Evolutionary conservation across 1,140 invertebrate genomes (phyloP).

Genomic region (Drosophila funebris): DNA sequence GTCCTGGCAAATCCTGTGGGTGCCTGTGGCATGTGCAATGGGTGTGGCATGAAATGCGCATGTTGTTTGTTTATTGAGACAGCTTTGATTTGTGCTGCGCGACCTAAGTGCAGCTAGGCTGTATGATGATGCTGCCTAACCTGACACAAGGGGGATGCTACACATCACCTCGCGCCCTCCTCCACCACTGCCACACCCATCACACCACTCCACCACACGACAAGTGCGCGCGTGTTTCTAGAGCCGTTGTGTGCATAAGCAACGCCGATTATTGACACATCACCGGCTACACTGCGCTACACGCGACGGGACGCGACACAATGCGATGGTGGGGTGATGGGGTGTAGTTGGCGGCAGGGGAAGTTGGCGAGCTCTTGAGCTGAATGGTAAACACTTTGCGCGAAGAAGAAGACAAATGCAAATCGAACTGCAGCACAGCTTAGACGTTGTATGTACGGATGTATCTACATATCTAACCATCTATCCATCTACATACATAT

Average conservation of each 20-base stretch:
- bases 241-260: constrained; percentile 77
- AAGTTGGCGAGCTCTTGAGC: constrained; percentile 24
- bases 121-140: constrained; percentile 16
- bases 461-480: not conserved
- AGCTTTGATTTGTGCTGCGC: constrained; percentile 66
- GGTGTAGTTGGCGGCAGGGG: not conserved
- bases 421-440: constrained; percentile 48
- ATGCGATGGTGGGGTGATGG: not conserved
- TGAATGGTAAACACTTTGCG: constrained; percentile 52
- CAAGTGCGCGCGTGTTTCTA: constrained; percentile 73
- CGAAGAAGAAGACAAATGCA: constrained; percentile 55
- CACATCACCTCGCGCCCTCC: not conserved
- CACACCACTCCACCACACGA: constrained; percentile 19
- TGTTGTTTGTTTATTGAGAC: constrained; percentile 75
- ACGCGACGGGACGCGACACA: constrained; percentile 6
- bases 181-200: not conserved
- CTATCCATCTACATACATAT: not conserved
- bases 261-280: constrained; percentile 77
- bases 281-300: constrained; percentile 35
- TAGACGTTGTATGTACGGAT: not conserved
- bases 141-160: not conserved
- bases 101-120: constrained; percentile 15
- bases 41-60: constrained; percentile 63
- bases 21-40: not conserved
- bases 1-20: constrained; percentile 18